Conservation (phyloP, 2,113 vertebrate species). For the Xiphophorus hellerii region DNA sequence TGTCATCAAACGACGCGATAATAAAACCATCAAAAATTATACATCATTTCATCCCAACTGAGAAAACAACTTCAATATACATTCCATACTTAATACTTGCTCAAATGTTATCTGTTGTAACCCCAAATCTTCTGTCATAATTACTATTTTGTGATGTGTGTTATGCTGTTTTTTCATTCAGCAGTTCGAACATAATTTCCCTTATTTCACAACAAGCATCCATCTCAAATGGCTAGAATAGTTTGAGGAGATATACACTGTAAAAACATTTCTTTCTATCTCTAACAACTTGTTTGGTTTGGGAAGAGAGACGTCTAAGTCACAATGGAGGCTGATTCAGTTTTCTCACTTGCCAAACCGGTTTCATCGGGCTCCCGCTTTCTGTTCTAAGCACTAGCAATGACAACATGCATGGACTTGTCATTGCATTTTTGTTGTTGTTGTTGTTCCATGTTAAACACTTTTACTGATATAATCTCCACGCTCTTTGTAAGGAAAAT, state of each 20-base stretch:
- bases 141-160: not conserved
- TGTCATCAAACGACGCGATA: too few relatives aligned
- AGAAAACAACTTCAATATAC: too few relatives aligned
- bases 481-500: too few relatives aligned
- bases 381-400: too few relatives aligned
- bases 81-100: not conserved
- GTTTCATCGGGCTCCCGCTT: constrained; percentile 29
- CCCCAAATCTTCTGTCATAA: not conserved
- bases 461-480: not conserved
- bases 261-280: not conserved
- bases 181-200: not conserved
- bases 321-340: not conserved
- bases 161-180: not conserved
- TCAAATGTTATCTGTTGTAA: not conserved
- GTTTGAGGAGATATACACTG: too few relatives aligned
- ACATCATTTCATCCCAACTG: too few relatives aligned
- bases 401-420: constrained; percentile 8
- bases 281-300: not conserved
- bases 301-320: not conserved
- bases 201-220: not conserved
- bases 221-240: not conserved
- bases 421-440: not conserved
- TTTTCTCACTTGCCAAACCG: constrained; percentile 29
- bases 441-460: not conserved
- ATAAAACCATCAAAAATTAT: too few relatives aligned